These are phyloP conservation scores for Aphis gossypii DNA, from an alignment of 1,140 invertebrate genomes.

Conservation along the genomic window DNA sequence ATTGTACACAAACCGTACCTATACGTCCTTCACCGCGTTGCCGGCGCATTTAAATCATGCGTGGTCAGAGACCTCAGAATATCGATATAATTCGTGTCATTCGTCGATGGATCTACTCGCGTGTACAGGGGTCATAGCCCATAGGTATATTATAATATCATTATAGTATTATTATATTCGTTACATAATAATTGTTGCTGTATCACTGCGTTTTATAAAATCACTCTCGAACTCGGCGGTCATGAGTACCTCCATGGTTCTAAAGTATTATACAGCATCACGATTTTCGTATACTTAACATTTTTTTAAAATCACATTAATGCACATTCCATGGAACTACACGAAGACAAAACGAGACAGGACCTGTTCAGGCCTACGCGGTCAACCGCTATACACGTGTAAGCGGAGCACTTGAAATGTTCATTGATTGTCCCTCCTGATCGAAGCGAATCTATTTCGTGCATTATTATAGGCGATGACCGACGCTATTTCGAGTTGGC, in stretches of 20 bases:
- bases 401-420: neutral
- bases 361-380: neutral
- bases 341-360: neutral
- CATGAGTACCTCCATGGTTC: neutral
- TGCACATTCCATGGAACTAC: neutral
- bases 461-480: neutral
- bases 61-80: neutral
- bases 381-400: neutral
- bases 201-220: conserved; percentile 2
- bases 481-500: neutral
- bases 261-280: neutral
- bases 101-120: neutral
- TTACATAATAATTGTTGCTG: conserved; percentile 20
- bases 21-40: neutral
- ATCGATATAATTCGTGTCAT: neutral
- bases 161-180: neutral
- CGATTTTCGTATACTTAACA: neutral
- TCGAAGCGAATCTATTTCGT: neutral
- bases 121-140: neutral
- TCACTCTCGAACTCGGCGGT: neutral
- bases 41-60: neutral
- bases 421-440: neutral
- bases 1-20: neutral
- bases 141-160: conserved; percentile 11
- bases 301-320: neutral